phyloP scores from a whole-genome alignment of 2,888 invertebrate species.

The Catocala fraxini region DNA sequence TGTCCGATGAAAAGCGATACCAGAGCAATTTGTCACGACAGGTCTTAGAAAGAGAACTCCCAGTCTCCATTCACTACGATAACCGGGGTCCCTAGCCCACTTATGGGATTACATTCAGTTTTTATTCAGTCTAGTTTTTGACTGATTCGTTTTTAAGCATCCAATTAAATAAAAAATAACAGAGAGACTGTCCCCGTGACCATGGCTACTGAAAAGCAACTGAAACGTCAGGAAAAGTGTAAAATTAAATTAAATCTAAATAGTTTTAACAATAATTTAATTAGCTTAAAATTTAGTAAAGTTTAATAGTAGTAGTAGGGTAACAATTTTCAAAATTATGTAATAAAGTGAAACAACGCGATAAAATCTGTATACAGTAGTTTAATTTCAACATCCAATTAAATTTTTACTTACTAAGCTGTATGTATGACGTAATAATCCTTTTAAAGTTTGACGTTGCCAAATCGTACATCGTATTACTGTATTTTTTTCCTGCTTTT shows the following conservation, averaged over 20 bases:
- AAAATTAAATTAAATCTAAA: no score
- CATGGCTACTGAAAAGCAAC: no score
- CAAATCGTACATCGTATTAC: slow-evolving; percentile 19
- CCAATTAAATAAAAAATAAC: slow-evolving; percentile 43
- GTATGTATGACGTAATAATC: slow-evolving; percentile 25
- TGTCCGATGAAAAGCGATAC: slow-evolving; percentile 61
- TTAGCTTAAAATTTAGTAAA: no score
- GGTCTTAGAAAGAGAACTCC: slow-evolving; percentile 51
- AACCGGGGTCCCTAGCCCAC: slow-evolving; percentile 34
- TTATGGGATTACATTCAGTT: slow-evolving; percentile 47
- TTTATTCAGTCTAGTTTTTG: slow-evolving; percentile 49
- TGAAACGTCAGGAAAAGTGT: no score
- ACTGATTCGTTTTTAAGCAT: slow-evolving; percentile 49
- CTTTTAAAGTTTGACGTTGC: slow-evolving; percentile 36
- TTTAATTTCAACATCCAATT: no score
- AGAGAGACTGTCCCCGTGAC: no score
- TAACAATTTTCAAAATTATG: no score
- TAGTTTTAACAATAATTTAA: no score
- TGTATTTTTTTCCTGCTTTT: no score
- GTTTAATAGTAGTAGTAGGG: no score
- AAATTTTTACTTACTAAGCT: slow-evolving; percentile 39
- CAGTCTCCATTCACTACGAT: slow-evolving; percentile 39
- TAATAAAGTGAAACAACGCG: no score
- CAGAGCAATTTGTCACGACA: slow-evolving; percentile 63
- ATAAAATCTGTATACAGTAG: no score